phyloP scores from a whole-genome alignment of 2,888 invertebrate species.

The Rhabditoides inermis region DNA sequence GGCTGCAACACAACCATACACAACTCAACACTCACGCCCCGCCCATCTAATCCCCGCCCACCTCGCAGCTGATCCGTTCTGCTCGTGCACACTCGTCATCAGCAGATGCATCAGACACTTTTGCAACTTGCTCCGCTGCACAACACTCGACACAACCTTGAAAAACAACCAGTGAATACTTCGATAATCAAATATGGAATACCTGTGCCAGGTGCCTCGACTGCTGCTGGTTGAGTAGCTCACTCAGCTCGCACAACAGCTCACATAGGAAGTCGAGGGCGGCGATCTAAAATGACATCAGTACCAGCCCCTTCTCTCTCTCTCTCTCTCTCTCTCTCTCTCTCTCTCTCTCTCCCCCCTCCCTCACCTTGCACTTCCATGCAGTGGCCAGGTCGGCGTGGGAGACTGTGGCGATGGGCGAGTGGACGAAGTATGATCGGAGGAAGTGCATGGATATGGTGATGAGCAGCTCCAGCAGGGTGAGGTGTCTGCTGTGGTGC shows the following conservation, averaged over 20 bases:
- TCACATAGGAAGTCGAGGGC: conserved; percentile 46
- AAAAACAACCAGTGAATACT: too few relatives aligned
- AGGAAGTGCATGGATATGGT: conserved; percentile 67
- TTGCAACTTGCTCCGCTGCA: conserved; percentile 63
- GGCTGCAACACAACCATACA: conserved; percentile 17
- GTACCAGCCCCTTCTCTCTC: too few relatives aligned
- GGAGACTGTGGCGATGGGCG: conserved; percentile 57
- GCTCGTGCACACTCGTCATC: conserved; percentile 61
- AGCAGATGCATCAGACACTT: conserved; percentile 74
- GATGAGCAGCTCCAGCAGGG: conserved; percentile 70
- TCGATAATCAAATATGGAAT: background rate
- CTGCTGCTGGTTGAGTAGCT: conserved; percentile 39
- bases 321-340: too few relatives aligned
- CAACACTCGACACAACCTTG: conserved; percentile 54
- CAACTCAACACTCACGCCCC: conserved; percentile 8
- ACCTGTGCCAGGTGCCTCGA: conserved; percentile 5
- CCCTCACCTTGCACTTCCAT: conserved; percentile 46
- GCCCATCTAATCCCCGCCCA: conserved; percentile 7
- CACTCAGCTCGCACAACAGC: conserved; percentile 37
- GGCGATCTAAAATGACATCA: conserved; percentile 23
- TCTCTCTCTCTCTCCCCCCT: too few relatives aligned
- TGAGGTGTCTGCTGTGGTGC: conserved; percentile 62
- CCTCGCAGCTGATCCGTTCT: conserved; percentile 4
- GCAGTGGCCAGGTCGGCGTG: conserved; percentile 37
- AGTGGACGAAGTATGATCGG: conserved; percentile 69